These are phyloP conservation scores for Podarcis muralis DNA, from an alignment of 2,113 vertebrate species.

Conservation along the genomic window DNA sequence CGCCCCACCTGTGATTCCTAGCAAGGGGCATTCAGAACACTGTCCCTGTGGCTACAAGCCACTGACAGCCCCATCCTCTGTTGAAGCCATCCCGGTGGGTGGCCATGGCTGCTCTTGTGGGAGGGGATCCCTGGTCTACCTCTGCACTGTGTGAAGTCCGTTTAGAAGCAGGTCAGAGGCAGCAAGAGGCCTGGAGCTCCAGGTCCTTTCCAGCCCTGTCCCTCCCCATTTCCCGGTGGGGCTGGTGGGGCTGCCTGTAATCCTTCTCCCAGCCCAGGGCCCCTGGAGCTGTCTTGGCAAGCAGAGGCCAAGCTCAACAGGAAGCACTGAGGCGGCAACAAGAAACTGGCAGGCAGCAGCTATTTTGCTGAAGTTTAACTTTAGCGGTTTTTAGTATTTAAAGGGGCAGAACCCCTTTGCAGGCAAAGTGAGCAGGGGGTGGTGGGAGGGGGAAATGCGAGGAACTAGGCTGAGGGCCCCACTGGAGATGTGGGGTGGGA, in stretches of 20 bases:
- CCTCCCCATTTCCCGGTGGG: background rate
- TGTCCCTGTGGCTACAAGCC: too few species aligned
- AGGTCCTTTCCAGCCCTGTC: too few species aligned
- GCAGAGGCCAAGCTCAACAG: slow-evolving; percentile 2
- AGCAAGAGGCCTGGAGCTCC: background rate
- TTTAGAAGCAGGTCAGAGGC: background rate
- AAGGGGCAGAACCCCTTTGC: background rate
- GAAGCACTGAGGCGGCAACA: slow-evolving; percentile 14
- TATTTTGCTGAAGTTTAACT: slow-evolving; percentile 24
- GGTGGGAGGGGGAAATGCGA: rapidly evolving
- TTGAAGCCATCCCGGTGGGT: too few species aligned
- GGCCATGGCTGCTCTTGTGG: background rate
- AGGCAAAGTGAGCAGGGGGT: rapidly evolving
- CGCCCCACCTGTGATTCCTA: too few species aligned
- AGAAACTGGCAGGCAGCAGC: background rate
- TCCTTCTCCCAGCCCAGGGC: background rate
- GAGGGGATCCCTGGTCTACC: background rate
- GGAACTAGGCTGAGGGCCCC: background rate
- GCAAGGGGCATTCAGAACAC: too few species aligned
- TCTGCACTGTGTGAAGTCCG: background rate
- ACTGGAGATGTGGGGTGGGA: too few species aligned
- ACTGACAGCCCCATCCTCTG: too few species aligned
- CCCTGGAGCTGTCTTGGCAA: background rate
- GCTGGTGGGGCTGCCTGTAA: background rate
- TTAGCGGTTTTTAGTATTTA: background rate